Conservation (phyloP, 2,797 vertebrate species). For the Esox lucius region DNA sequence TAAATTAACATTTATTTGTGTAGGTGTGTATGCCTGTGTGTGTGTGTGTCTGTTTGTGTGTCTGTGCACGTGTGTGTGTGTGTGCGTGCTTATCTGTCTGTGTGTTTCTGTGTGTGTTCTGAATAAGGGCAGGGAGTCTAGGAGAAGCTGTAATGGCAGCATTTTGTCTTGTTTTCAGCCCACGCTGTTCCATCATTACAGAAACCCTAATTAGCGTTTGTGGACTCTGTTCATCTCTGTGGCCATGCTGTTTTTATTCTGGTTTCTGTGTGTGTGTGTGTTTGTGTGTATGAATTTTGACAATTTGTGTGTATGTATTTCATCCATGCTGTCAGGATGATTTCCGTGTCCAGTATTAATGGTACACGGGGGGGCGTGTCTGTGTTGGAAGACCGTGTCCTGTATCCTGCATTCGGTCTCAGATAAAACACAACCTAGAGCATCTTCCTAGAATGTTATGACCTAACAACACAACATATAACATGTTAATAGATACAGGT, state of each 20-base stretch:
- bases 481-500: slow-evolving; percentile 43
- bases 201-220: slow-evolving; percentile 36
- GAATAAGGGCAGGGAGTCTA: slow-evolving; percentile 15
- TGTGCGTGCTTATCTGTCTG: background rate
- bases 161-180: slow-evolving; percentile 35
- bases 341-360: background rate
- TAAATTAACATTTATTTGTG: too few species aligned
- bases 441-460: too few species aligned
- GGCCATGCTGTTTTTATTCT: background rate
- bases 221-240: background rate
- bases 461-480: slow-evolving; percentile 32
- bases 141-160: slow-evolving; percentile 20
- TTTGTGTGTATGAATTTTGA: background rate
- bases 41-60: background rate
- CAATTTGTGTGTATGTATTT: background rate
- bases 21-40: background rate
- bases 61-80: background rate
- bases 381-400: background rate
- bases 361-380: background rate
- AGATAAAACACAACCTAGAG: too few species aligned
- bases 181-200: slow-evolving; percentile 26
- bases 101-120: background rate
- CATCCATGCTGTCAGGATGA: background rate
- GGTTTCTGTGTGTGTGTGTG: background rate
- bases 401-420: too few species aligned